Percentiles rank a stretch among this genome's conserved stretches.
Evolutionary conservation across 2,797 vertebrate genomes (phyloP).

Genomic region (Euphonia xanthogaster): DNA sequence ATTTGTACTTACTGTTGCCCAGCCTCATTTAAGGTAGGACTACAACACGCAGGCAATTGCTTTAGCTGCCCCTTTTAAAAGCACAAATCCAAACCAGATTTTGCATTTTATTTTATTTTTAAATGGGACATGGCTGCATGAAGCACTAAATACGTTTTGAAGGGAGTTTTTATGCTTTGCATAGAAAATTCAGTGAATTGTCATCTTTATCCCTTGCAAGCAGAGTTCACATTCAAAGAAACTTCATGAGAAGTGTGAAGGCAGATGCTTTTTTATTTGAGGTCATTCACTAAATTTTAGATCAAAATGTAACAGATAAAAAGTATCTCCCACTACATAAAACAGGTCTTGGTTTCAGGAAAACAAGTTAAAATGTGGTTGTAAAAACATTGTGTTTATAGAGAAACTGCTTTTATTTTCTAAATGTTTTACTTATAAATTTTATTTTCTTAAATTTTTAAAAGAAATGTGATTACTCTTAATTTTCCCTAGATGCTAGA

Average conservation of each 20-base stretch:
- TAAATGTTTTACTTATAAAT: neutral
- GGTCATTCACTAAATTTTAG: neutral
- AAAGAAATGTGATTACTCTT: neutral
- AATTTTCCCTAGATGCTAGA: neutral
- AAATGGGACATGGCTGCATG: neutral
- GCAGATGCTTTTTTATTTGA: neutral
- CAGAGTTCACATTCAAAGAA: slow-evolving; percentile 10
- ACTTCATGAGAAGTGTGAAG: neutral
- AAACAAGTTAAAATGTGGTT: neutral
- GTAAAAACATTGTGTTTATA: neutral
- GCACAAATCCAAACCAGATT: neutral
- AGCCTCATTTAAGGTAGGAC: neutral
- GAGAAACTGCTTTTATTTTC: neutral
- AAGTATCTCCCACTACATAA: neutral
- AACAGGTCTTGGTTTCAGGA: neutral
- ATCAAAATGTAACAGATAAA: neutral
- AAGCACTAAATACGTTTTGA: slow-evolving; percentile 13
- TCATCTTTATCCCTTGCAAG: neutral
- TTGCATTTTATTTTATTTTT: neutral
- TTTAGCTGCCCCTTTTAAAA: neutral
- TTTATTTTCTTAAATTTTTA: neutral
- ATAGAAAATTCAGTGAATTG: neutral
- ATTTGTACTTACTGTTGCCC: neutral
- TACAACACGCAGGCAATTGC: neutral
- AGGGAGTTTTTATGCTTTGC: neutral